Evolutionary conservation across 2,113 vertebrate species (phyloP).

Genomic region (Heterochromis multidens): DNA sequence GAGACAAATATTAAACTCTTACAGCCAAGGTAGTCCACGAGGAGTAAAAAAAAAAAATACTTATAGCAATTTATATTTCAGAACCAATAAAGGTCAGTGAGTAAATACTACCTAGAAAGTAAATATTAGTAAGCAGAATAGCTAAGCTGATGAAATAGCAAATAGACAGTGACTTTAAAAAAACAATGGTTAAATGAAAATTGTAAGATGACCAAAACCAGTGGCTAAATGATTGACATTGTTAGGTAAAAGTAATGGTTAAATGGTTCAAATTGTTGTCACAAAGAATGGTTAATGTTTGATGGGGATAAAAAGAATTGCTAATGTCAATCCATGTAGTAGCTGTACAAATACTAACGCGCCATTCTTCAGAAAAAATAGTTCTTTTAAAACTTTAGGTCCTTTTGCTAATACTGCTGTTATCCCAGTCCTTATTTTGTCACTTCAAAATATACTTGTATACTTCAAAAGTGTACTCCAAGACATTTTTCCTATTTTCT

Average conservation of each 20-base stretch:
- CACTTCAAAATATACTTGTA: too few species aligned
- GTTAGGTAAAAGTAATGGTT: background rate
- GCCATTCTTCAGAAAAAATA: rapidly evolving
- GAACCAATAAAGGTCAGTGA: background rate
- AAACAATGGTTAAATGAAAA: background rate
- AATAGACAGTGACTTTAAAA: background rate
- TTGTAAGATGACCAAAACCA: rapidly evolving
- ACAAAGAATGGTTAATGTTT: background rate
- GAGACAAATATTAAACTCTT: too few species aligned
- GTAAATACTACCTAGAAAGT: background rate
- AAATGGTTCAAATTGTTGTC: background rate
- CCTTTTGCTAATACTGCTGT: background rate
- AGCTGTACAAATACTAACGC: background rate
- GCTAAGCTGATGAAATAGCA: background rate
- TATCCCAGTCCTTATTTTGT: background rate
- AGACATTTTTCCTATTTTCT: background rate
- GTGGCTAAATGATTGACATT: background rate
- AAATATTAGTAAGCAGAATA: background rate
- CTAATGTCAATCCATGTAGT: background rate
- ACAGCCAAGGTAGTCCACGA: too few species aligned
- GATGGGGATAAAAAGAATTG: background rate
- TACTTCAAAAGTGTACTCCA: background rate
- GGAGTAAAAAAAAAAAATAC: too few species aligned
- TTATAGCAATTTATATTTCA: background rate
- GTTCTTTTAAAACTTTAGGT: background rate